Percentiles rank a stretch among this genome's conserved stretches.
Conservation (phyloP, 2,888 invertebrate genomes). For the Platycheirus rosarum region DNA sequence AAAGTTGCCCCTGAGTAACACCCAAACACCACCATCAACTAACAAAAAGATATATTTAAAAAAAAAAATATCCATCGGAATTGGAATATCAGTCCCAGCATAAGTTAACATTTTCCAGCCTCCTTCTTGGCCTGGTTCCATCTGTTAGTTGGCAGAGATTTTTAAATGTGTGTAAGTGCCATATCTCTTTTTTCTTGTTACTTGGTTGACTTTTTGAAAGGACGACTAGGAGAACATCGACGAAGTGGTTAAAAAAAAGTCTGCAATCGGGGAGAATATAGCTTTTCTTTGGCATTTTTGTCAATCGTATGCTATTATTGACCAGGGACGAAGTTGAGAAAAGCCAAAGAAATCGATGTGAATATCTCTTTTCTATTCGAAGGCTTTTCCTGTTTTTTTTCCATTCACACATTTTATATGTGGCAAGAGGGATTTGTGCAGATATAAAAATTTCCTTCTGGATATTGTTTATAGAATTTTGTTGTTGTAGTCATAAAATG, state of each 20-base stretch:
- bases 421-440: constrained; percentile 21
- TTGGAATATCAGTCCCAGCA: constrained; percentile 44
- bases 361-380: too few species aligned
- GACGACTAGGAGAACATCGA: too few species aligned
- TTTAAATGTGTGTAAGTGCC: too few species aligned
- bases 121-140: constrained; percentile 10
- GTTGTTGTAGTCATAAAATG: neutral
- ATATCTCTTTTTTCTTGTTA: too few species aligned
- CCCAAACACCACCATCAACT: too few species aligned
- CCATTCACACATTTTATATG: neutral
- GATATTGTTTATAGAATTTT: neutral
- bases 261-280: constrained; percentile 32
- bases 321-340: constrained; percentile 33
- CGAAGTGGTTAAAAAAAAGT: constrained; percentile 56
- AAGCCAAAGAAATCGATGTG: neutral
- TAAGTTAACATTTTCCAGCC: constrained; percentile 5
- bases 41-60: too few species aligned
- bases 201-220: too few species aligned
- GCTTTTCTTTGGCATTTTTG: constrained; percentile 31
- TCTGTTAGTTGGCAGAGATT: constrained; percentile 30
- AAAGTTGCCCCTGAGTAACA: too few species aligned
- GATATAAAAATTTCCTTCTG: constrained; percentile 39
- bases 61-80: constrained; percentile 56
- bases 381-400: constrained; percentile 21
- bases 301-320: too few species aligned